Evolutionary conservation across 2,888 invertebrate species (phyloP).

Genomic region (Ennomos fuscantarius): DNA sequence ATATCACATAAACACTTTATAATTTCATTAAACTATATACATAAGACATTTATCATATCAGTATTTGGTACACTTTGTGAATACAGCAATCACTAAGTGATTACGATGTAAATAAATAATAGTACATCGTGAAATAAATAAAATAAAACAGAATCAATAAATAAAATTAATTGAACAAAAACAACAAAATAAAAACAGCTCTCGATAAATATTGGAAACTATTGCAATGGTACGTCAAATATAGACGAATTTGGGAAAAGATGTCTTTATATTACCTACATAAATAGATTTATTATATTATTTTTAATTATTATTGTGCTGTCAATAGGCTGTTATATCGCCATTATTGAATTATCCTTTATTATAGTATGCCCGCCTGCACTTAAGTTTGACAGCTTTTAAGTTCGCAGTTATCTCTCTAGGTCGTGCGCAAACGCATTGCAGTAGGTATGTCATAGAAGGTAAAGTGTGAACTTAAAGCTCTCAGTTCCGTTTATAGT

Average conservation of each 20-base stretch:
- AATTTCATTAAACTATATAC: constrained; percentile 80
- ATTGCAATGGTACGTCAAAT: constrained; percentile 13
- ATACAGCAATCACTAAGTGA: constrained; percentile 62
- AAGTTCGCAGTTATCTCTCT: too few relatives aligned
- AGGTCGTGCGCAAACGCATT: too few relatives aligned
- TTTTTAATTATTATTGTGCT: too few relatives aligned
- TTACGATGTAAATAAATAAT: constrained; percentile 50
- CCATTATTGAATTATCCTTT: too few relatives aligned
- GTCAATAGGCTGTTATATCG: too few relatives aligned
- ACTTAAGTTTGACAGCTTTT: too few relatives aligned
- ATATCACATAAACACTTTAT: constrained; percentile 84
- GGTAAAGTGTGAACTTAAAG: too few relatives aligned
- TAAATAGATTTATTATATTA: too few relatives aligned
- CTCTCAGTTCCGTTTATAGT: too few relatives aligned
- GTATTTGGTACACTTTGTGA: constrained; percentile 72
- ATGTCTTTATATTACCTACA: too few relatives aligned
- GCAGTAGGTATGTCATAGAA: too few relatives aligned
- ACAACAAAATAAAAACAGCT: constrained; percentile 22
- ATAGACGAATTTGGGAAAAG: constrained; percentile 1
- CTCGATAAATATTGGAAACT: constrained; percentile 11
- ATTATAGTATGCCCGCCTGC: too few relatives aligned
- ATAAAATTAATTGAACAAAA: constrained; percentile 28
- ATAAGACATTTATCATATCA: constrained; percentile 57
- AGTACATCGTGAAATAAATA: constrained; percentile 28
- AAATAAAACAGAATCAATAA: constrained; percentile 27